Percentiles rank a stretch among this genome's conserved stretches.
phyloP scores from a whole-genome alignment of 2,888 invertebrate genomes.

The Lasioglossum calceatum region DNA sequence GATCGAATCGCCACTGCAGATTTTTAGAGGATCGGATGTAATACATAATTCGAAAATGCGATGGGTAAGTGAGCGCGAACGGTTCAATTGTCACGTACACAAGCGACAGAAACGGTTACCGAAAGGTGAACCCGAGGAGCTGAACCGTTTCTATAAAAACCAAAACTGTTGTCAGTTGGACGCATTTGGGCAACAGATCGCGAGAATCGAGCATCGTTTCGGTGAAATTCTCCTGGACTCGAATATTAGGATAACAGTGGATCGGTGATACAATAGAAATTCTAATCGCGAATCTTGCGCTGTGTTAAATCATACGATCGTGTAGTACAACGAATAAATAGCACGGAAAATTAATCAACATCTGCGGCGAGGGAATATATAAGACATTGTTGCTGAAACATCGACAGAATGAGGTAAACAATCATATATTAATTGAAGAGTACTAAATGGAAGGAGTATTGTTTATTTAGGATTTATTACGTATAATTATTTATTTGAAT shows the following conservation, averaged over 20 bases:
- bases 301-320: not conserved
- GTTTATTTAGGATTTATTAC: not conserved
- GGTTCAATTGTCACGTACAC: not conserved
- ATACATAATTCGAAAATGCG: not conserved
- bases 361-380: not conserved
- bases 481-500: too few species aligned
- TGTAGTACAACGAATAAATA: not conserved
- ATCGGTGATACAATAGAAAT: not conserved
- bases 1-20: too few species aligned
- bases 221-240: not conserved
- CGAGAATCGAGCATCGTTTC: not conserved
- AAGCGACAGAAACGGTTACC: not conserved
- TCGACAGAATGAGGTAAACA: conserved; percentile 42
- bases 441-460: not conserved
- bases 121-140: conserved; percentile 14
- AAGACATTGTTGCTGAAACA: not conserved
- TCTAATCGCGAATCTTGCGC: not conserved
- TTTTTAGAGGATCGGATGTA: too few species aligned
- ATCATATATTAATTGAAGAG: not conserved
- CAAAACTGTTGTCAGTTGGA: not conserved
- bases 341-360: not conserved
- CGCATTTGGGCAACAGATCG: not conserved
- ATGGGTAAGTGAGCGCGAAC: not conserved
- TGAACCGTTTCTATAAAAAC: conserved; percentile 8
- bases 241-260: too few species aligned